Evolutionary conservation across 2,113 vertebrate genomes (phyloP).

Genomic region (Rhegmatorhina hoffmannsi): DNA sequence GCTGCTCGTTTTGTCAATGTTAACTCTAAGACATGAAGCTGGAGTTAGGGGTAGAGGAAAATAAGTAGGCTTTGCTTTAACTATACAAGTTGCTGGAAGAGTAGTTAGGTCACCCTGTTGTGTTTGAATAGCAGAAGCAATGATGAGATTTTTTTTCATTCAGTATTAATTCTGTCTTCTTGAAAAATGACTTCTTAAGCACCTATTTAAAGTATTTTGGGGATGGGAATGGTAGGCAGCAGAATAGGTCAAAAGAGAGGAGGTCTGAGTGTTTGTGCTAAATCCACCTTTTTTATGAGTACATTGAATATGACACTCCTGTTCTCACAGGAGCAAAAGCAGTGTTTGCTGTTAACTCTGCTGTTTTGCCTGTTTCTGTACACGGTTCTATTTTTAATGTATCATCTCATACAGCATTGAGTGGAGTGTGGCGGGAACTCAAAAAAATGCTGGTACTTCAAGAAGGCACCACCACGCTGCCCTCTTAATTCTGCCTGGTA

Average conservation of each 20-base stretch:
- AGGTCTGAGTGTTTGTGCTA: not conserved
- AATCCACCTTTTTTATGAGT: not conserved
- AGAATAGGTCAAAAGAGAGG: not conserved
- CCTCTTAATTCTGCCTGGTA: not conserved
- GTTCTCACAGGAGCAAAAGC: not conserved
- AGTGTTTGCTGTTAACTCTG: not conserved
- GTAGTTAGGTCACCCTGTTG: not conserved
- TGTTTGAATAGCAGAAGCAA: not conserved
- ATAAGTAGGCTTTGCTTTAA: conserved; percentile 32
- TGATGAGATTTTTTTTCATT: not conserved
- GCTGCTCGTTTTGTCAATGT: not conserved
- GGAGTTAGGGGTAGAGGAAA: not conserved
- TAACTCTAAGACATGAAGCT: not conserved
- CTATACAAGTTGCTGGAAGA: not conserved
- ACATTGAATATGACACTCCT: not conserved
- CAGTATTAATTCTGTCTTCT: not conserved
- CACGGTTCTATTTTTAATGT: not conserved
- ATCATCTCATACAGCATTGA: not conserved
- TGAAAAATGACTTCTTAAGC: not conserved
- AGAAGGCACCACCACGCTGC: fast-evolving
- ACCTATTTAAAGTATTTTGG: not conserved
- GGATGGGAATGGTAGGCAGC: not conserved
- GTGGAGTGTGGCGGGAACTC: not conserved
- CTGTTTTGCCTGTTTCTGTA: not conserved
- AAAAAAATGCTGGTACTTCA: not conserved